These are phyloP conservation scores for Psilopsiagon aurifrons DNA, from an alignment of 2,113 vertebrate species.

Conservation along the genomic window DNA sequence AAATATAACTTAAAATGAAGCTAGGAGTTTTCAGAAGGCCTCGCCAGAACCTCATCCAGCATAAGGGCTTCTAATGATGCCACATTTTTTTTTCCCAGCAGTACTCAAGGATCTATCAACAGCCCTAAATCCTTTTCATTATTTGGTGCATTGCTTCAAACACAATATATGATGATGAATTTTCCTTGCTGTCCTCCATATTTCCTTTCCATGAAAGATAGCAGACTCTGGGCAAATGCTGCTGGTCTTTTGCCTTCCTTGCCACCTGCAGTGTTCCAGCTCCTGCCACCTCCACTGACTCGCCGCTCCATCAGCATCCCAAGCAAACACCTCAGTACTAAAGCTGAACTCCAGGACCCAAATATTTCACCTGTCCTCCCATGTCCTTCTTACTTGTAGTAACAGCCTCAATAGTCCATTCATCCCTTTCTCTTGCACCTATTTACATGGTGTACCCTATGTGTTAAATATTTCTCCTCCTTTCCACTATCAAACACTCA, in stretches of 20 bases:
- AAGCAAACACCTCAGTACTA: not conserved
- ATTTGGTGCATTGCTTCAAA: not conserved
- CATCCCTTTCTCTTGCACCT: not conserved
- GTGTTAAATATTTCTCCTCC: not conserved
- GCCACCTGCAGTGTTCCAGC: not conserved
- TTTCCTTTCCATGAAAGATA: not conserved
- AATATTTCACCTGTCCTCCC: not conserved
- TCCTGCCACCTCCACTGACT: not conserved
- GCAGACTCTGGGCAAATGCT: not conserved
- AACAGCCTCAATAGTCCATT: not conserved
- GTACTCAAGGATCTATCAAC: not conserved
- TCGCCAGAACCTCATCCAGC: not conserved
- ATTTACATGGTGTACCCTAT: not conserved
- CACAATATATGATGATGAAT: not conserved
- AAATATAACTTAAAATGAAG: not conserved
- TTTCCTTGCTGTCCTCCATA: not conserved
- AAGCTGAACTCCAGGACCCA: not conserved
- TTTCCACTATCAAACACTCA: not conserved
- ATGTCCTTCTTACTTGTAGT: not conserved
- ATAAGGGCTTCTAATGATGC: not conserved
- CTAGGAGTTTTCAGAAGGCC: slow-evolving; percentile 18
- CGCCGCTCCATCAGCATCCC: not conserved
- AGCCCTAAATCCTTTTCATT: not conserved
- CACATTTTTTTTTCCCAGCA: not conserved
- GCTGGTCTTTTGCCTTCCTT: not conserved